These are phyloP conservation scores for Lepus oiostolus DNA, from an alignment of 2,797 vertebrate genomes.

Conservation along the genomic window DNA sequence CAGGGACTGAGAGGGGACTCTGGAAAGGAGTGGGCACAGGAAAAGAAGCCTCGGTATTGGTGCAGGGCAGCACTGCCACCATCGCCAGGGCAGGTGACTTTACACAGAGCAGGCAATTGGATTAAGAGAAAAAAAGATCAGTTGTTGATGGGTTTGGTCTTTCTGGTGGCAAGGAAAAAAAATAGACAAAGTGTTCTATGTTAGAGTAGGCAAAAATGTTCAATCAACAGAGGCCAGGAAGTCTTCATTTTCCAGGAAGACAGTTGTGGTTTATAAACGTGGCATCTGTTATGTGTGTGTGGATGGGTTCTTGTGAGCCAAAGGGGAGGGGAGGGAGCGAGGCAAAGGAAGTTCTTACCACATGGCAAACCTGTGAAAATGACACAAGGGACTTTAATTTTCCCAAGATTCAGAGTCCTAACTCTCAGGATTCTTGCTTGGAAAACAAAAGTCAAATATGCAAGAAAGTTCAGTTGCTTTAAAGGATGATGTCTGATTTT, in stretches of 20 bases:
- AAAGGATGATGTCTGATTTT: not conserved
- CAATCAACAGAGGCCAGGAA: not conserved
- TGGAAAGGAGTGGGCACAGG: not conserved
- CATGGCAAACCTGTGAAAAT: not conserved
- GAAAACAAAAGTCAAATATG: not conserved
- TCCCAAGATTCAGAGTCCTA: not conserved
- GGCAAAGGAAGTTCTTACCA: not conserved
- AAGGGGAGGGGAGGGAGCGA: not conserved
- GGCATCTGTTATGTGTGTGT: not conserved
- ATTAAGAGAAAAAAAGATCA: not conserved
- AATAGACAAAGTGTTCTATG: not conserved
- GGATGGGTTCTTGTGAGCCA: not conserved
- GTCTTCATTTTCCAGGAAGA: not conserved
- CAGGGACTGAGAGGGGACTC: not conserved
- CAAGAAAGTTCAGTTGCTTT: not conserved
- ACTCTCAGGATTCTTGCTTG: slow-evolving; percentile 2
- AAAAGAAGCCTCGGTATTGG: not conserved
- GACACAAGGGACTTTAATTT: not conserved
- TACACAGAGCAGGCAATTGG: not conserved
- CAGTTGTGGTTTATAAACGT: not conserved
- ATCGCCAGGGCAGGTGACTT: not conserved
- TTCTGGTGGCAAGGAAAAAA: not conserved
- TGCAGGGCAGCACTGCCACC: not conserved
- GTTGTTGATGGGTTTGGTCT: slow-evolving; percentile 44
- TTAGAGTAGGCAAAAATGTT: slow-evolving; percentile 39